Evolutionary conservation across 2,888 invertebrate species (phyloP).

Genomic region (Tinea semifulvella): DNA sequence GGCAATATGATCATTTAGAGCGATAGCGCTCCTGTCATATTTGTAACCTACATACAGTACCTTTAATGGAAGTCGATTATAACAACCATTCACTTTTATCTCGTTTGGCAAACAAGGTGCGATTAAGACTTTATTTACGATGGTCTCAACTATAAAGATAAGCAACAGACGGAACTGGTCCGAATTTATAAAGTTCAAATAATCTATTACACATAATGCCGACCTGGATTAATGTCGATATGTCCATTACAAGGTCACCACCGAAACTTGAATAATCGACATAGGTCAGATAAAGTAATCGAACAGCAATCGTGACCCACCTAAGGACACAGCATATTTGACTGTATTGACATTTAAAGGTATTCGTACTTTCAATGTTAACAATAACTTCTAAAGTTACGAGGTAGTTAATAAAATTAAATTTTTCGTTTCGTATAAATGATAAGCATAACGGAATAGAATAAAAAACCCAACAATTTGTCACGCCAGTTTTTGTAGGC

Average conservation of each 20-base stretch:
- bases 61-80: conserved; percentile 39
- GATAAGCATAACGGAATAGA: conserved; percentile 6
- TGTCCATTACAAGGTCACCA: not conserved
- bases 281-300: conserved; percentile 6
- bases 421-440: not conserved
- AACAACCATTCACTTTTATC: conserved; percentile 13
- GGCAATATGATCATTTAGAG: conserved; percentile 34
- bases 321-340: conserved; percentile 30
- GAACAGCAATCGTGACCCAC: conserved; percentile 38
- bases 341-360: conserved; percentile 13
- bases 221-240: conserved; percentile 3
- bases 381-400: not conserved
- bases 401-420: not conserved
- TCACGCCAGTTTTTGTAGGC: conserved; percentile 4
- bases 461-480: conserved; percentile 5
- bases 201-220: not conserved
- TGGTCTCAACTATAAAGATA: conserved; percentile 9
- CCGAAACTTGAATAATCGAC: not conserved
- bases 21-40: conserved; percentile 44
- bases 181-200: conserved; percentile 7
- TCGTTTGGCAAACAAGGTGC: conserved; percentile 1
- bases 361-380: conserved; percentile 7
- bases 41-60: conserved; percentile 46
- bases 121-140: conserved; percentile 13
- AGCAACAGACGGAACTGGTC: not conserved